Conservation (phyloP, 2,797 vertebrate genomes). For the Galaxias olidus region DNA sequence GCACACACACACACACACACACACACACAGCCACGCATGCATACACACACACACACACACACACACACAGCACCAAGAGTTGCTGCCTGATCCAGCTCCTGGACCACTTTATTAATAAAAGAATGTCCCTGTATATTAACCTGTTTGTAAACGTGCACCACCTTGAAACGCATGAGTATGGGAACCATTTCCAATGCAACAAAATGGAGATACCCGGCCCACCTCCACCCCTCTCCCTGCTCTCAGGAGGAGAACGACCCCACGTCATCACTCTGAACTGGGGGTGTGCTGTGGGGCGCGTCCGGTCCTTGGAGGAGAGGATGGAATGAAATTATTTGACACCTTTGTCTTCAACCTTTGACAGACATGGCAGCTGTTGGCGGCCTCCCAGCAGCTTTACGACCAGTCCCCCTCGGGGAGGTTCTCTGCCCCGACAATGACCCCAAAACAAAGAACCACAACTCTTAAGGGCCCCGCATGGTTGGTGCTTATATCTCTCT, state of each 20-base stretch:
- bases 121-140: slow-evolving; percentile 25
- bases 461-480: too few relatives aligned
- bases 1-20: neutral
- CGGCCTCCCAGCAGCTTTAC: slow-evolving; percentile 51
- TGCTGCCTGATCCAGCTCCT: slow-evolving; percentile 47
- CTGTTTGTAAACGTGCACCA: slow-evolving; percentile 10
- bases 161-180: slow-evolving; percentile 23
- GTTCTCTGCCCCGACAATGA: too few relatives aligned
- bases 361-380: slow-evolving; percentile 50
- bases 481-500: too few relatives aligned
- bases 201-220: neutral
- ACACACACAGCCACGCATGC: slow-evolving; percentile 5
- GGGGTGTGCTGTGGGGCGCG: too few relatives aligned
- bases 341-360: slow-evolving; percentile 34
- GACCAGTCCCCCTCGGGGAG: too few relatives aligned
- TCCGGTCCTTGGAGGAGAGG: too few relatives aligned
- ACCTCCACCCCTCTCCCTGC: too few relatives aligned
- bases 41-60: slow-evolving; percentile 12
- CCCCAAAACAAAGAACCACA: too few relatives aligned
- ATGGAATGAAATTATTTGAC: too few relatives aligned
- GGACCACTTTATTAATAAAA: slow-evolving; percentile 41
- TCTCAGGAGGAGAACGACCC: too few relatives aligned
- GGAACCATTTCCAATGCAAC: slow-evolving; percentile 26
- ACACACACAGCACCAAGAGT: slow-evolving; percentile 21
- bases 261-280: too few relatives aligned